Conservation (phyloP, 2,113 vertebrate species). For the Lepus americanus region DNA sequence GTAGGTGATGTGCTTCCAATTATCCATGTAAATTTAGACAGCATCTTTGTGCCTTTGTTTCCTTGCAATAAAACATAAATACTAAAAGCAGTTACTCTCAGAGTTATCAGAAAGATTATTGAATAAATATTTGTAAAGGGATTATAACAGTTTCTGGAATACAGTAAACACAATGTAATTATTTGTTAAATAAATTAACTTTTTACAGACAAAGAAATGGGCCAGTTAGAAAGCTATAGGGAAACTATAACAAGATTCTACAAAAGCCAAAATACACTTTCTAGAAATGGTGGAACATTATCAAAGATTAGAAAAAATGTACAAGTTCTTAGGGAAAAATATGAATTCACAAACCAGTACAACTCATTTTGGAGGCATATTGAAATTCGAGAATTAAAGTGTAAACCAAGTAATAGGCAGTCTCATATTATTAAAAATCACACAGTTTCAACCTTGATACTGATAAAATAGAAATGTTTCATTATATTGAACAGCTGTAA, state of each 20-base stretch:
- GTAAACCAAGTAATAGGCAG: neutral
- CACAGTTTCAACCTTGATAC: neutral
- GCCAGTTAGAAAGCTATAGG: neutral
- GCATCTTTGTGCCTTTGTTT: neutral
- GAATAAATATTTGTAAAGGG: neutral
- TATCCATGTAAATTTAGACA: neutral
- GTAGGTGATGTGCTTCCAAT: neutral
- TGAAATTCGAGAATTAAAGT: neutral
- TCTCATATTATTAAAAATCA: neutral
- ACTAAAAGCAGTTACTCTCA: neutral
- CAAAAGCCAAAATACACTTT: neutral
- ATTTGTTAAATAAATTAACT: neutral
- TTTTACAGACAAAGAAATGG: neutral
- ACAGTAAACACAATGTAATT: neutral
- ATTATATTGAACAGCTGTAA: neutral
- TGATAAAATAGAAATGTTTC: neutral
- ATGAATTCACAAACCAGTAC: neutral
- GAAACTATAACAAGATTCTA: slow-evolving; percentile 12
- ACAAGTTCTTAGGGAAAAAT: neutral
- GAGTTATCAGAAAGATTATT: neutral
- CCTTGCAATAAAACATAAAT: neutral
- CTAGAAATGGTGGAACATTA: neutral
- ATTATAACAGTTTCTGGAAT: neutral
- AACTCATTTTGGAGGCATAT: neutral
- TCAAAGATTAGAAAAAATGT: neutral